Evolutionary conservation across 1,140 invertebrate species (phyloP).

Genomic region (Eubasilissa regina): DNA sequence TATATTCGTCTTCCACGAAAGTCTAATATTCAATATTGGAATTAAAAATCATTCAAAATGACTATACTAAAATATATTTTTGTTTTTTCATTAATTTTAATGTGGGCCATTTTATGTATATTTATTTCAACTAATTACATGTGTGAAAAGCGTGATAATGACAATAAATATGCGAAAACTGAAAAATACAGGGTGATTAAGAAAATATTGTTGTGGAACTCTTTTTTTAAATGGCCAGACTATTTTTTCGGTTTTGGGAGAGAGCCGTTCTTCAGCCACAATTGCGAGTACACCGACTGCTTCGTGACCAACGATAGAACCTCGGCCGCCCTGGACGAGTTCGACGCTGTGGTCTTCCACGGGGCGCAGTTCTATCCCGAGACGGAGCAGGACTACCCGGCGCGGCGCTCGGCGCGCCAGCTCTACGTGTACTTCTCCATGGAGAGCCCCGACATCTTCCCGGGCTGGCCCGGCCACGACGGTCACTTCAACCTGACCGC

Average conservation of each 20-base stretch:
- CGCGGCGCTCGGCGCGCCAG: constrained; percentile 54
- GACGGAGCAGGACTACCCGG: constrained; percentile 51
- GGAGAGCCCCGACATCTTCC: constrained; percentile 62
- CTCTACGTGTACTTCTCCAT: constrained; percentile 48
- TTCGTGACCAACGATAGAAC: constrained; percentile 31
- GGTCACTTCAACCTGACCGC: constrained; percentile 74
- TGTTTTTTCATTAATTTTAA: no score
- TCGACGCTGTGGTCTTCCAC: constrained; percentile 67
- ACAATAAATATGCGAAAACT: no score
- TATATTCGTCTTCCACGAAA: no score
- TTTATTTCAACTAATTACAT: no score
- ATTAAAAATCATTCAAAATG: no score
- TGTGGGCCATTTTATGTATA: no score
- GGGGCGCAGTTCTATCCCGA: constrained; percentile 61
- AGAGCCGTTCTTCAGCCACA: constrained; percentile 8
- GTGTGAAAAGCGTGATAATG: no score
- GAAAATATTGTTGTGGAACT: constrained; percentile 46
- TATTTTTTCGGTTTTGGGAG: constrained; percentile 26
- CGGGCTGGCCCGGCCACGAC: constrained; percentile 59
- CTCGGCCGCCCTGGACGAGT: constrained; percentile 59
- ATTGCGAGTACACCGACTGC: constrained; percentile 35
- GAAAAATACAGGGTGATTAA: not conserved
- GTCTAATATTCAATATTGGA: no score
- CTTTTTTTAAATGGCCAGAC: constrained; percentile 32
- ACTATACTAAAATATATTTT: no score